Percentiles rank a stretch among this genome's conserved stretches.
Evolutionary conservation across 2,113 vertebrate species (phyloP).

Genomic region (Corvus cornix): DNA sequence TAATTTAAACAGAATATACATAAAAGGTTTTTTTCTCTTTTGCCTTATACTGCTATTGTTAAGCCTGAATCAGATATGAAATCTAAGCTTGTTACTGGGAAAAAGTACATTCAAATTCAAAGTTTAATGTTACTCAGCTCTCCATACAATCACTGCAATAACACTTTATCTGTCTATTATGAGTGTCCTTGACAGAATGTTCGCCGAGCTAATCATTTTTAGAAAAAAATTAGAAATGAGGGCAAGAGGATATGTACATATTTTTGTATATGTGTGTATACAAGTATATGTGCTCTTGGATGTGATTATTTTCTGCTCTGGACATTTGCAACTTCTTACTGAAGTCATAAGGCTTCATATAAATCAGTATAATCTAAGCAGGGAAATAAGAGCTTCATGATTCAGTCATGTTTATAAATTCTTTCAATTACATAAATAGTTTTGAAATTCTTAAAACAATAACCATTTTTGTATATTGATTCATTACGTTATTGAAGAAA

Average conservation of each 20-base stretch:
- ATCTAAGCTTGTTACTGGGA: slow-evolving; percentile 32
- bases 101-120: slow-evolving; percentile 22
- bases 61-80: slow-evolving; percentile 37
- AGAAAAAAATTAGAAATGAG: background rate
- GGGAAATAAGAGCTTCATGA: background rate
- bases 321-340: background rate
- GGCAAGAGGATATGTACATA: background rate
- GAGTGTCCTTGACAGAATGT: slow-evolving; percentile 44
- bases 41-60: slow-evolving; percentile 29
- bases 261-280: background rate
- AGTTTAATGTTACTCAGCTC: slow-evolving; percentile 33
- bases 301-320: background rate
- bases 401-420: background rate
- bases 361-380: background rate
- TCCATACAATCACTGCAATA: slow-evolving; percentile 15
- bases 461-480: background rate
- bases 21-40: slow-evolving; percentile 22
- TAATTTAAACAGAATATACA: slow-evolving; percentile 56
- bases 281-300: background rate
- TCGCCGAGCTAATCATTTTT: background rate
- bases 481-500: background rate
- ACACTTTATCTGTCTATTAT: slow-evolving; percentile 15
- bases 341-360: background rate
- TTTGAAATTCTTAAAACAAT: background rate
- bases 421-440: background rate